These are phyloP conservation scores for Pachydiplax longipennis DNA, from an alignment of 2,888 invertebrate species.

Conservation along the genomic window DNA sequence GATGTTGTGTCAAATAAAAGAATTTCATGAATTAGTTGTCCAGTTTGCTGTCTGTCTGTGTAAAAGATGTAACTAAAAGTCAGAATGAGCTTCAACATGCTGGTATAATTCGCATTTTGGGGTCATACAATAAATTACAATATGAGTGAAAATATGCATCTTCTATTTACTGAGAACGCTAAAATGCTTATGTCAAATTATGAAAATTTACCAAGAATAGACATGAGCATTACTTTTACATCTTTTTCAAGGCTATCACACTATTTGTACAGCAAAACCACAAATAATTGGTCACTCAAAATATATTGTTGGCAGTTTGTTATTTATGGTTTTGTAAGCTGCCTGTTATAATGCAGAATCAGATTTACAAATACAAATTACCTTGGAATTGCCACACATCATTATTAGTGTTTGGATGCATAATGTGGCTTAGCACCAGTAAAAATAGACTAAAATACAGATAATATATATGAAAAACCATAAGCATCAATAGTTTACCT, in stretches of 20 bases:
- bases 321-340: constrained; percentile 26
- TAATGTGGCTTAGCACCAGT: constrained; percentile 34
- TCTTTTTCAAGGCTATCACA: constrained; percentile 13
- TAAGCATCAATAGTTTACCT: constrained; percentile 35
- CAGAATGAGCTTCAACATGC: constrained; percentile 5
- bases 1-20: not conserved
- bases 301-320: constrained; percentile 31
- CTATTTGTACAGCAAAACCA: constrained; percentile 37
- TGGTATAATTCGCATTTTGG: constrained; percentile 7
- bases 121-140: constrained; percentile 25
- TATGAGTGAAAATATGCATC: constrained; percentile 41
- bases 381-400: constrained; percentile 30
- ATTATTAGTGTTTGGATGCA: not conserved
- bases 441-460: constrained; percentile 35
- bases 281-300: constrained; percentile 40
- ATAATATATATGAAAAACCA: constrained; percentile 25
- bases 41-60: not conserved
- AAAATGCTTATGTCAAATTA: constrained; percentile 38
- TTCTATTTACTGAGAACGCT: constrained; percentile 6
- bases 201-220: constrained; percentile 43
- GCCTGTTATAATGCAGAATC: constrained; percentile 18
- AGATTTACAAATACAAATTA: constrained; percentile 9
- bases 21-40: not conserved
- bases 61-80: constrained; percentile 18
- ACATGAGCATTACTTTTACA: constrained; percentile 25